Evolutionary conservation across 2,113 vertebrate genomes (phyloP), one percentile per base, ranked within the genome.

Genomic region (Petrocephalus microphthalmus): DNA sequence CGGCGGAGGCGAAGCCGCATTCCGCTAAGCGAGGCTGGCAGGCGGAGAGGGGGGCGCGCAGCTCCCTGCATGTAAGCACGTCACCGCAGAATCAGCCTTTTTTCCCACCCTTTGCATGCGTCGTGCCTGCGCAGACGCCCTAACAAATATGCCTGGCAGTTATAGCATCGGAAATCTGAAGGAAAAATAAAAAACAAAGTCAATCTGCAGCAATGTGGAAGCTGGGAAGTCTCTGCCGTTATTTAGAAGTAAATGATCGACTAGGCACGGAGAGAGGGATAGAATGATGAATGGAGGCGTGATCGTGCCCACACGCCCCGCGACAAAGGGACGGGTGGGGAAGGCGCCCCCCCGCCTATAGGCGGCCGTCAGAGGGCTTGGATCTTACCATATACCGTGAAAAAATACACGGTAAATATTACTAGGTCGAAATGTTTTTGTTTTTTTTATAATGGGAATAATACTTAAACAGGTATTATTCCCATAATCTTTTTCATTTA

Each of bases 111-210:
- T 29, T 67, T 29, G 60, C 82, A 84, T 84, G 42, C 42, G 42
- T 81, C 29, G 74, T 47, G 82, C 47, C 25, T 84, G 82, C 82
- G 82, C 82, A 84, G 47, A 84, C 82, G 82, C 82, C 47, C 47
- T 84, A 81, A 33, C 74, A 45, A 42, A 81, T 81, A 42, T 45
- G 20, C 7, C 45, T 81, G 19, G 19, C 37, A 81, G 56, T 13
- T 45, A 45, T 45, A 81, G 10, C 60, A 64, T 64, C 60, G n/a
- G 25, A 25, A 67, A 67, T 25, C 2, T 64, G 19, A 56, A 56
- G 19, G 2, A n/a, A 60, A 29, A 67, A 42, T 42, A 42, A 42
- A 42, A 42, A 42, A 42, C 42, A 42, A 67, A 29, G 60, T 10
- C 60, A 67, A 5, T 67, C 25, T 67, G n/a, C n/a, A 67, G 25